Evolutionary conservation across 2,888 invertebrate species (phyloP).

Genomic region (Teinopalpus imperialis): DNA sequence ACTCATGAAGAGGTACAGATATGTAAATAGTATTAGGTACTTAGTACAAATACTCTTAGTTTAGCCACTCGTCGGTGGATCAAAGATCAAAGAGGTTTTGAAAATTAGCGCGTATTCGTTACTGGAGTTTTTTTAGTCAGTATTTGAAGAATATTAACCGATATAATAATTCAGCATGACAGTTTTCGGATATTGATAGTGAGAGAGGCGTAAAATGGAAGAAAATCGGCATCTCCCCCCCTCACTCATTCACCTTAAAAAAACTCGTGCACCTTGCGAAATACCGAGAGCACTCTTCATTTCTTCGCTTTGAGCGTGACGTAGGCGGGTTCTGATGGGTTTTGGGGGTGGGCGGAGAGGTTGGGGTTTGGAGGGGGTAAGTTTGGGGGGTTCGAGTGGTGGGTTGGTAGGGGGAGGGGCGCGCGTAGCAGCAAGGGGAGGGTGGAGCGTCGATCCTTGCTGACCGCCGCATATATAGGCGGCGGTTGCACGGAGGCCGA

Average conservation of each 20-base stretch:
- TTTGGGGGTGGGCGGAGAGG: neutral
- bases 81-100: no score
- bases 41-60: no score
- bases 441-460: slow-evolving; percentile 37
- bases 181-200: no score
- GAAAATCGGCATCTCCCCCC: no score
- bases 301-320: slow-evolving; percentile 29
- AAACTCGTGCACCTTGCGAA: slow-evolving; percentile 74
- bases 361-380: neutral
- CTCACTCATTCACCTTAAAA: slow-evolving; percentile 43
- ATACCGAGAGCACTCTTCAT: slow-evolving; percentile 72
- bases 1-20: no score
- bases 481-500: slow-evolving; percentile 50
- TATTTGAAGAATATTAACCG: no score
- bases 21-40: no score
- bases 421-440: slow-evolving; percentile 37
- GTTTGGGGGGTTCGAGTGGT: neutral
- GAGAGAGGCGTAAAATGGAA: no score
- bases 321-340: slow-evolving; percentile 33
- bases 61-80: no score
- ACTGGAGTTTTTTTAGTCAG: no score
- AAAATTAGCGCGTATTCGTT: no score
- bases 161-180: no score
- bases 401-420: slow-evolving; percentile 8
- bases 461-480: slow-evolving; percentile 47